Evolutionary conservation across 2,888 invertebrate genomes (phyloP).

Genomic region (Ctenicera cuprea): DNA sequence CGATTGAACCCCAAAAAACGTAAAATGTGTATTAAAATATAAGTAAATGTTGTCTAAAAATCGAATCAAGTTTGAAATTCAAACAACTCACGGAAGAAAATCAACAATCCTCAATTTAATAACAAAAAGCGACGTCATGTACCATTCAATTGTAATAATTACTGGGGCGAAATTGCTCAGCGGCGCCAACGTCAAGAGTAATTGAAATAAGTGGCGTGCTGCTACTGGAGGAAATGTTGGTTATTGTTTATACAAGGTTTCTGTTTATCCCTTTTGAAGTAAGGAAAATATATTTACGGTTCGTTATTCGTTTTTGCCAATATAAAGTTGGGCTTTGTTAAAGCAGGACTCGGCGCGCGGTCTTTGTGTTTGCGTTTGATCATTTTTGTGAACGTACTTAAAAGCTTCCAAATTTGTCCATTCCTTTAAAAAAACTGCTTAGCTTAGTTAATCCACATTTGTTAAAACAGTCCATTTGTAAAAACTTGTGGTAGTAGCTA

Average conservation of each 20-base stretch:
- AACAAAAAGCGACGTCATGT: constrained; percentile 63
- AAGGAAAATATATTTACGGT: constrained; percentile 11
- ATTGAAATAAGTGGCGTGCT: constrained; percentile 55
- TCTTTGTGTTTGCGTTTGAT: neutral
- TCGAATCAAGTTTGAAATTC: too few relatives aligned
- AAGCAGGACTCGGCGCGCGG: neutral
- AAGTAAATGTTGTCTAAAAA: too few relatives aligned
- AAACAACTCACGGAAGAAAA: constrained; percentile 60
- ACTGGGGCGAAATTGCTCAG: constrained; percentile 51
- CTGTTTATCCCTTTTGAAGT: constrained; percentile 26
- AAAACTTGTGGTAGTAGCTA: too few relatives aligned
- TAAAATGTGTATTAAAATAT: too few relatives aligned
- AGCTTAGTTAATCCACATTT: too few relatives aligned
- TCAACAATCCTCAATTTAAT: constrained; percentile 63
- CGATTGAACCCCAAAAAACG: too few relatives aligned
- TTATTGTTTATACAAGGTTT: constrained; percentile 47
- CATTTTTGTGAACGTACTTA: too few relatives aligned
- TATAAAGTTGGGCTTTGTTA: neutral
- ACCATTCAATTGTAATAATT: constrained; percentile 64
- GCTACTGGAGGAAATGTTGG: constrained; percentile 36
- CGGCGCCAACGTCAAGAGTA: constrained; percentile 52
- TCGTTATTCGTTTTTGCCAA: neutral
- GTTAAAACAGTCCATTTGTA: too few relatives aligned
- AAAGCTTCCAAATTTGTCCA: too few relatives aligned
- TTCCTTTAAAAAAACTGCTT: too few relatives aligned